These are phyloP conservation scores for Phocoena phocoena DNA, from an alignment of 2,113 vertebrate species.

Conservation along the genomic window DNA sequence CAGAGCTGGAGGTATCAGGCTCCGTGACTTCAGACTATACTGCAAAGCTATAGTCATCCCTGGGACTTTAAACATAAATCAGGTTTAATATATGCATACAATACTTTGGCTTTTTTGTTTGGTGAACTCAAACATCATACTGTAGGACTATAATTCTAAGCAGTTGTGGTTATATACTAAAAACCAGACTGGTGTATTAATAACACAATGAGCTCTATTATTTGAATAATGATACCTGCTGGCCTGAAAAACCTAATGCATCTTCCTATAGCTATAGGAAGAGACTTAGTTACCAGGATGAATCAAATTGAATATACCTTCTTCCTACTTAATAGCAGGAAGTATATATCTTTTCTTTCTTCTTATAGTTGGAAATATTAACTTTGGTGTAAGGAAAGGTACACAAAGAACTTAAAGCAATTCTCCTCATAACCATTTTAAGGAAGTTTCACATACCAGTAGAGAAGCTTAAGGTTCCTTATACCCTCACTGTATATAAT, in stretches of 20 bases:
- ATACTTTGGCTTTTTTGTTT: neutral
- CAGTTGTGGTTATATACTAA: neutral
- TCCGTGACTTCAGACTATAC: too few species aligned
- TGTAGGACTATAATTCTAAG: neutral
- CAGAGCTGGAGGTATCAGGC: too few species aligned
- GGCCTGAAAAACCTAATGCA: neutral
- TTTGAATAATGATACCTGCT: neutral
- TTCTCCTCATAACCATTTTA: neutral
- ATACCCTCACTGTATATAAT: neutral
- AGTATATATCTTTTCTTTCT: neutral
- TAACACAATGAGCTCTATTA: neutral
- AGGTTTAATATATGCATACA: neutral
- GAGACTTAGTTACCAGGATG: neutral
- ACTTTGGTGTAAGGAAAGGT: neutral
- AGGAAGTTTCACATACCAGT: neutral
- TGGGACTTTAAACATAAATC: neutral
- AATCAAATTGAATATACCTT: neutral
- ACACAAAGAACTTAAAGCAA: slow-evolving; percentile 4
- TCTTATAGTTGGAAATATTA: neutral
- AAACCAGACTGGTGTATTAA: slow-evolving; percentile 4
- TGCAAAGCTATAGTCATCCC: too few species aligned
- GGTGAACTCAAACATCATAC: neutral
- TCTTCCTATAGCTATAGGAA: neutral
- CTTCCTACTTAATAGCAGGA: neutral
- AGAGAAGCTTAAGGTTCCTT: neutral